Percentiles rank a stretch among this genome's conserved stretches.
Conservation (phyloP, 53 echinoderm and acorn worm genomes). For the Hippasteria phrygiana region DNA sequence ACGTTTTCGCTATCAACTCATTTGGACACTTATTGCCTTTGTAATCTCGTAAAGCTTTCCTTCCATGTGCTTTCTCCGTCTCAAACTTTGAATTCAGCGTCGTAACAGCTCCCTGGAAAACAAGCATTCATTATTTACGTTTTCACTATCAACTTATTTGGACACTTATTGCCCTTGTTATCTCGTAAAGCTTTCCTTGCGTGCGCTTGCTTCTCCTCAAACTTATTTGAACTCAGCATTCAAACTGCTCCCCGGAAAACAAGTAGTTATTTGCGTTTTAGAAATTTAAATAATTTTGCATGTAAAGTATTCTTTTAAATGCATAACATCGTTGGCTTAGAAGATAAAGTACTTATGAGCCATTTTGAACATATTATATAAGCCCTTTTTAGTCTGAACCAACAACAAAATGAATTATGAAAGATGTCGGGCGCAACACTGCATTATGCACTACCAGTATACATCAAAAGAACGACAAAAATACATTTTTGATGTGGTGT, state of each 20-base stretch:
- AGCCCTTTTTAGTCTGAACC: too few species aligned
- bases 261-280: not conserved
- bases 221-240: conserved; percentile 88
- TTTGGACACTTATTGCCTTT: conserved; percentile 27
- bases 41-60: conserved; percentile 68
- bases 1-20: not conserved
- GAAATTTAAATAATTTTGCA: too few species aligned
- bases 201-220: conserved; percentile 82
- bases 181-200: conserved; percentile 73
- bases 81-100: conserved; percentile 95
- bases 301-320: too few species aligned
- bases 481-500: too few species aligned
- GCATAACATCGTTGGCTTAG: too few species aligned
- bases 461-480: too few species aligned
- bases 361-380: too few species aligned
- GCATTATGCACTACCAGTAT: too few species aligned
- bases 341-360: too few species aligned
- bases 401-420: too few species aligned
- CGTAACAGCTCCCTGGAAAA: conserved; percentile 90
- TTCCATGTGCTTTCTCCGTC: conserved; percentile 77
- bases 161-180: conserved; percentile 42
- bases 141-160: not conserved
- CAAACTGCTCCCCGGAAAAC: conserved; percentile 89
- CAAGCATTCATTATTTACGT: not conserved
- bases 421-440: too few species aligned